Conservation (phyloP, 2,113 vertebrate genomes). For the Martes martes region DNA sequence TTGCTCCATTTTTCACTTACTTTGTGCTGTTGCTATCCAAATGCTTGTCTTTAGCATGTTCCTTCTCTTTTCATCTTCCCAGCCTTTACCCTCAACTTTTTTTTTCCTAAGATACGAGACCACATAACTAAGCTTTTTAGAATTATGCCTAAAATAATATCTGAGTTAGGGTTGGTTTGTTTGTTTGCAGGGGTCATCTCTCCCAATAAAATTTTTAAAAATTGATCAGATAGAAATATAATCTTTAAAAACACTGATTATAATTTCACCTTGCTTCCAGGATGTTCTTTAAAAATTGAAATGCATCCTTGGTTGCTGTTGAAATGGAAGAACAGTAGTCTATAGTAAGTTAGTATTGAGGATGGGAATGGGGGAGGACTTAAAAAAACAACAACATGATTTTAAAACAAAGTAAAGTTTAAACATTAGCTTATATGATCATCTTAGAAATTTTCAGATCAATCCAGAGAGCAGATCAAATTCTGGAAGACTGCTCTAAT, state of each 20-base stretch:
- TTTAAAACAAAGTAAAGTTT: not conserved
- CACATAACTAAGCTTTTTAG: not conserved
- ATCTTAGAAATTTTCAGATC: not conserved
- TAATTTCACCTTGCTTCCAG: constrained; percentile 43
- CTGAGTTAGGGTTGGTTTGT: not conserved
- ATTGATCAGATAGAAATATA: not conserved
- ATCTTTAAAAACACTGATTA: not conserved
- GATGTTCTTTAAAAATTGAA: constrained; percentile 58
- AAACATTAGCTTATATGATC: not conserved
- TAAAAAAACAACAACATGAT: not conserved
- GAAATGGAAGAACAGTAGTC: constrained; percentile 44
- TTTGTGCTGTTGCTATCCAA: not conserved
- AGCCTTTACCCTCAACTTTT: not conserved
- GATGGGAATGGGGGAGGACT: not conserved
- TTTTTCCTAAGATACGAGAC: not conserved
- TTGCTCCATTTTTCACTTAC: not conserved
- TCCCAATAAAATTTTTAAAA: not conserved
- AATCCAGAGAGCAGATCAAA: not conserved
- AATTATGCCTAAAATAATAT: not conserved
- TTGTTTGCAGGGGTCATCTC: not conserved
- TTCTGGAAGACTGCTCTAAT: not conserved
- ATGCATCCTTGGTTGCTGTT: constrained; percentile 38
- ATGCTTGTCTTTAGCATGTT: not conserved
- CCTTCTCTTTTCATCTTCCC: not conserved
- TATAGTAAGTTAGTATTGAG: not conserved